phyloP scores from a whole-genome alignment of 2,797 vertebrate species.

The Girardinus metallicus region DNA sequence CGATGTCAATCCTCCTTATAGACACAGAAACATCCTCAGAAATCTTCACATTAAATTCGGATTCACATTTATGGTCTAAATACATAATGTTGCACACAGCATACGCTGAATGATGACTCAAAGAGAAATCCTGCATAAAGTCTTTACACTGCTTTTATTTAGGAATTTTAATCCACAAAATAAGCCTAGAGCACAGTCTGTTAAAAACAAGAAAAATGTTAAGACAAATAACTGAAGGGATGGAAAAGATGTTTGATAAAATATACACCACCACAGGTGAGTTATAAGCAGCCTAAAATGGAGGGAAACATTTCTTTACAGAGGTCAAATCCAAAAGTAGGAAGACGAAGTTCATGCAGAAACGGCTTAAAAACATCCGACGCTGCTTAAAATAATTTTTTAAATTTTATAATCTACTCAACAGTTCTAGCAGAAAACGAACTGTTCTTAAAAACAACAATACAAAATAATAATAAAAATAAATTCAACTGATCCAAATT shows the following conservation, averaged over 20 bases:
- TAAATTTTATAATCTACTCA: background rate
- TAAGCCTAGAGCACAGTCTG: slow-evolving; percentile 19
- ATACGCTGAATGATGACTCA: background rate
- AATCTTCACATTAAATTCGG: background rate
- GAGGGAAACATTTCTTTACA: slow-evolving; percentile 12
- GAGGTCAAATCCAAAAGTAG: background rate
- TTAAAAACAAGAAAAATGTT: background rate
- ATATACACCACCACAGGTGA: slow-evolving; percentile 33
- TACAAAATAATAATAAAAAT: background rate
- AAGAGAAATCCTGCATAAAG: background rate
- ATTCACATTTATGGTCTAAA: background rate
- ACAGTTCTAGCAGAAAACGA: background rate
- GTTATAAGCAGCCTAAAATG: slow-evolving; percentile 9
- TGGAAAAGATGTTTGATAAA: slow-evolving; percentile 1
- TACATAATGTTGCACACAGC: background rate
- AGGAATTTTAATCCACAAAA: slow-evolving; percentile 51
- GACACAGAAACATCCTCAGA: background rate
- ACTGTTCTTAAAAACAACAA: slow-evolving; percentile 6
- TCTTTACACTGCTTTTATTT: slow-evolving; percentile 54
- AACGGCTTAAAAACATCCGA: background rate
- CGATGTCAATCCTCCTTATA: background rate
- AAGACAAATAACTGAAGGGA: slow-evolving; percentile 12
- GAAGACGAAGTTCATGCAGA: background rate
- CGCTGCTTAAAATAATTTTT: background rate
- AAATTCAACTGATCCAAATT: background rate